Evolutionary conservation across 2,888 invertebrate species (phyloP), one percentile per base, ranked within the genome.

Genomic region (Meta bourneti): DNA sequence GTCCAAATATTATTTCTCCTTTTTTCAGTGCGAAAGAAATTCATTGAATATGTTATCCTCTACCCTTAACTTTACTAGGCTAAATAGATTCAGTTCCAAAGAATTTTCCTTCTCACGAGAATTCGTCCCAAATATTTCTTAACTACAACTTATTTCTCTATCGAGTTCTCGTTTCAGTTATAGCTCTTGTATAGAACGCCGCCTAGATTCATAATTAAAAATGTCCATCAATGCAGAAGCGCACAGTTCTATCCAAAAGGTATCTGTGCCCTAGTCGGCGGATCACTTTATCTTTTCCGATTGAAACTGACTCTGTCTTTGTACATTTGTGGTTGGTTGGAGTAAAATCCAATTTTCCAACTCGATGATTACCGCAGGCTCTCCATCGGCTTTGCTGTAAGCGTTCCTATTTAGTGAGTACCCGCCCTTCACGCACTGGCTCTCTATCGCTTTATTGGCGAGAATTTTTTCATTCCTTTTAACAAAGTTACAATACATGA

Each of bases 261-360:
- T 61, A 61, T 34, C 4, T 1, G 34, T 34, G 34, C 34, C 34
- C 34, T 34, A 34, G 34, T 34, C 34, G 34, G 34, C 34, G 4
- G 34, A 34, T 61, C 61, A 61, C 61, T 71, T 19, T 19, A 71
- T 71, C 81, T 82, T 82, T 71, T 70, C 70, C 49, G n/a, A 69
- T 82, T 82, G 34, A 82, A 82, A 82, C 71, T 82, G 69, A 82
- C 81, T 82, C 70, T 82, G 70, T n/a, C 81, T 81, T 81, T 70
- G 69, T 82, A 79, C 79, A 71, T 82, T n/a, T 71, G 81, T 71
- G 81, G 81, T 82, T 71, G 69, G 49, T 7, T 82, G 70, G 70
- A 82, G 71, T 82, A 82, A 82, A 70, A 82, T 82, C 81, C 81
- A 82, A 82, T 82, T 82, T 82, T 82, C 81, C 81, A 71, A 82